Percentiles rank a stretch among this genome's conserved stretches.
Conservation (phyloP, 2,888 invertebrate genomes). For the Bellardia bayeri region DNA sequence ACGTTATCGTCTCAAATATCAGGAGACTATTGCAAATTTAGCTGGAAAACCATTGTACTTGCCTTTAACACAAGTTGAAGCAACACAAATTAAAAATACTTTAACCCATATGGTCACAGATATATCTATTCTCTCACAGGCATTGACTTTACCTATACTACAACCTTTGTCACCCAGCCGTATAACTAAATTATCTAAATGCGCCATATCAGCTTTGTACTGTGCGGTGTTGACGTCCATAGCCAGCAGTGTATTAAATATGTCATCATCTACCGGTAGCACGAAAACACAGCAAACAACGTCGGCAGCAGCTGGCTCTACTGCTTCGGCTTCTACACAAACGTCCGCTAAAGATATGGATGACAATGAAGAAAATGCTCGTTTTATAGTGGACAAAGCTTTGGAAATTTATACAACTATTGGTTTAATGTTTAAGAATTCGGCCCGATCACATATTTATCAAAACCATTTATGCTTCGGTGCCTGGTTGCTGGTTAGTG, state of each 20-base stretch:
- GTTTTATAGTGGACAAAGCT: slow-evolving; percentile 94
- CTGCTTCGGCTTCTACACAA: slow-evolving; percentile 68
- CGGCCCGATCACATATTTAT: slow-evolving; percentile 93
- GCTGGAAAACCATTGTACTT: slow-evolving; percentile 88
- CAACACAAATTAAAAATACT: slow-evolving; percentile 88
- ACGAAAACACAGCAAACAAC: slow-evolving; percentile 84
- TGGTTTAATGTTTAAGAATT: slow-evolving; percentile 91
- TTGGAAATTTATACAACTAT: slow-evolving; percentile 93
- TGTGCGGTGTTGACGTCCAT: slow-evolving; percentile 90
- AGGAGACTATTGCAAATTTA: slow-evolving; percentile 80
- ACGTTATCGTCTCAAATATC: slow-evolving; percentile 86
- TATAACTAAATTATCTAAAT: slow-evolving; percentile 91
- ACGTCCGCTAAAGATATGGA: slow-evolving; percentile 86
- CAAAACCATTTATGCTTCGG: slow-evolving; percentile 96
- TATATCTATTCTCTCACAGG: slow-evolving; percentile 91
- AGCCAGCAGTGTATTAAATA: slow-evolving; percentile 86
- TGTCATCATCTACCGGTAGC: slow-evolving; percentile 86
- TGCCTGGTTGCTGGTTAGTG: slow-evolving; percentile 94
- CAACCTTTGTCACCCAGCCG: slow-evolving; percentile 95
- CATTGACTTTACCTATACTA: slow-evolving; percentile 92
- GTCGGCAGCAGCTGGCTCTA: slow-evolving; percentile 67
- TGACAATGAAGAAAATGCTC: slow-evolving; percentile 92
- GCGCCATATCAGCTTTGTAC: slow-evolving; percentile 93
- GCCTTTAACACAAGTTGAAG: slow-evolving; percentile 90
- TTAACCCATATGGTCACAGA: slow-evolving; percentile 93